These are phyloP conservation scores for Ypsolopha scabrella DNA, from an alignment of 2,888 invertebrate genomes.

Conservation along the genomic window DNA sequence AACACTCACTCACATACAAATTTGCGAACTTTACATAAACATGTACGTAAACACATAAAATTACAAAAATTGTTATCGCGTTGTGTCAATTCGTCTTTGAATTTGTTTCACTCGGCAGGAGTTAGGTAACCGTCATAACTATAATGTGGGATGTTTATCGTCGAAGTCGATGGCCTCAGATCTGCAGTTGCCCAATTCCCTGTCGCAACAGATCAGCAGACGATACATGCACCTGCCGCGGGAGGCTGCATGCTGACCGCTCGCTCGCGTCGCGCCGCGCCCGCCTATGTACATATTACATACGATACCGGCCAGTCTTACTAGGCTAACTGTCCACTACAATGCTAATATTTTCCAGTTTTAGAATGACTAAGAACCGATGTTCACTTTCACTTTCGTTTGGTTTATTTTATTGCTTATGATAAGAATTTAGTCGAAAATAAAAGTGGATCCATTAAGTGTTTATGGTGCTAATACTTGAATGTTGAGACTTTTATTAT, in stretches of 20 bases:
- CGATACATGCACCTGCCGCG: conserved; percentile 3
- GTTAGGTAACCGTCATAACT: conserved; percentile 46
- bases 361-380: conserved; percentile 2
- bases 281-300: no score
- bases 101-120: conserved; percentile 45
- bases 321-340: neutral
- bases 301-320: neutral
- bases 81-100: conserved; percentile 38
- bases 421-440: conserved; percentile 15
- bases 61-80: neutral
- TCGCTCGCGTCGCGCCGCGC: no score
- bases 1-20: neutral
- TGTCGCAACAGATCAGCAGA: conserved; percentile 57
- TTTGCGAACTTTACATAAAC: neutral
- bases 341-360: conserved; percentile 1
- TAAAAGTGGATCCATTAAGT: conserved; percentile 34
- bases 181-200: conserved; percentile 48
- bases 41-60: neutral
- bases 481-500: no score
- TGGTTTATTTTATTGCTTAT: neutral
- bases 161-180: conserved; percentile 54
- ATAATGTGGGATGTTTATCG: conserved; percentile 57
- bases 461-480: neutral
- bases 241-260: neutral
- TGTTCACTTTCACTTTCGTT: conserved; percentile 24